Conservation (phyloP, 2,797 vertebrate genomes). For the Pangasius krempfi region DNA sequence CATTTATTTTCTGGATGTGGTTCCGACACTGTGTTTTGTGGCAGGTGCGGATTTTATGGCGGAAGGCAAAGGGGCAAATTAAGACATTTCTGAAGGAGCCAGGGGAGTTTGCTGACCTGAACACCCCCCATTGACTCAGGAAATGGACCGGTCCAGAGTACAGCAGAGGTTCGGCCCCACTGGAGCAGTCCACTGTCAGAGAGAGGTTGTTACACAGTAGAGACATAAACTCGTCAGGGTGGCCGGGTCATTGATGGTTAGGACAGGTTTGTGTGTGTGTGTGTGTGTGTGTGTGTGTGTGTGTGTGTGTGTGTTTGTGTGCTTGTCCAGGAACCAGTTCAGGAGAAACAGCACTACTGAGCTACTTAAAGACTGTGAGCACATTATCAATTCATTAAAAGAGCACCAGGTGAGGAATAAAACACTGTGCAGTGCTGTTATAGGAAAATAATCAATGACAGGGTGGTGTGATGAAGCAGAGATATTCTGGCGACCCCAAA, state of each 20-base stretch:
- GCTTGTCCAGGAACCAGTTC: not conserved
- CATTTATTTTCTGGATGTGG: constrained; percentile 49
- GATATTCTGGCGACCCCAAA: not conserved
- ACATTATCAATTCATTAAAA: not conserved
- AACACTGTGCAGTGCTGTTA: not conserved
- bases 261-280: constrained; percentile 19
- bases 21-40: constrained; percentile 59
- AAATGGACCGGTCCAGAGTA: constrained; percentile 66
- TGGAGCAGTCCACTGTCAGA: constrained; percentile 34
- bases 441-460: not conserved
- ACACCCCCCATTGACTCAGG: constrained; percentile 64
- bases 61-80: constrained; percentile 47
- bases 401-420: not conserved
- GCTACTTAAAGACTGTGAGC: not conserved
- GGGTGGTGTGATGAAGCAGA: not conserved
- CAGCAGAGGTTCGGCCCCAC: constrained; percentile 54
- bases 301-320: constrained; percentile 11
- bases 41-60: constrained; percentile 52
- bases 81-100: constrained; percentile 24
- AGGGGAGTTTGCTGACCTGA: constrained; percentile 36
- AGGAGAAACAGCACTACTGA: not conserved
- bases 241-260: constrained; percentile 31
- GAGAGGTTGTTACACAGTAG: not conserved
- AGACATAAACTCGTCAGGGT: constrained; percentile 54
- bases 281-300: constrained; percentile 33